Conservation (phyloP, 2,113 vertebrate genomes). For the Parotia lawesii region DNA sequence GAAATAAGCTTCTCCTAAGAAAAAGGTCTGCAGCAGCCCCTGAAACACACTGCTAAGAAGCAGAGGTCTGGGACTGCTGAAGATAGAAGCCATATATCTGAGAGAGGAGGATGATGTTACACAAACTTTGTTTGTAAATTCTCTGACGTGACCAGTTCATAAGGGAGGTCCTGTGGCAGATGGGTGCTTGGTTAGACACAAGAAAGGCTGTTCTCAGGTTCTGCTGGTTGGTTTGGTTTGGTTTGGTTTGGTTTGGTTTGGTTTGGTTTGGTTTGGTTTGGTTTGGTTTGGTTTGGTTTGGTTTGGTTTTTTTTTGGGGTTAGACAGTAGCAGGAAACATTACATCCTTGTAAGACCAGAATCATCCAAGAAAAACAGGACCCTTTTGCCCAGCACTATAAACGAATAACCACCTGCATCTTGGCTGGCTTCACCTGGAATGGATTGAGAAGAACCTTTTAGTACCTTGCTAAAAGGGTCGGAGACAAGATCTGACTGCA, state of each 20-base stretch:
- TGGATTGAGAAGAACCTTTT: not conserved
- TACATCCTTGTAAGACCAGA: not conserved
- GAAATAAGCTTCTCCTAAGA: not conserved
- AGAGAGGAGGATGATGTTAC: not conserved
- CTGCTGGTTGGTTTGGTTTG: too few species aligned
- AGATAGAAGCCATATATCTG: not conserved
- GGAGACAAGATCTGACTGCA: not conserved
- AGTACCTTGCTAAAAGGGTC: not conserved
- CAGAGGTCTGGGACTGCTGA: not conserved
- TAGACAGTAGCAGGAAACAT: not conserved
- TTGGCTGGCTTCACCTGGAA: not conserved
- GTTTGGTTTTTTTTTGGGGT: not conserved
- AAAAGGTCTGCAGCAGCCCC: not conserved
- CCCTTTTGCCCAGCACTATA: not conserved
- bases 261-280: not conserved
- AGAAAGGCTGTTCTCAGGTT: not conserved
- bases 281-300: not conserved
- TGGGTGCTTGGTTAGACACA: not conserved
- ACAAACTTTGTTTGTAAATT: not conserved
- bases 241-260: not conserved
- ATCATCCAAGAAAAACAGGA: not conserved
- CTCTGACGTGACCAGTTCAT: not conserved
- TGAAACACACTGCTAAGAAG: not conserved
- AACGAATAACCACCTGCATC: not conserved
- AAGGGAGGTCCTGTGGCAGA: not conserved